These are phyloP conservation scores for Saccostrea cuccullata DNA, from an alignment of 1,140 invertebrate species.

Conservation along the genomic window DNA sequence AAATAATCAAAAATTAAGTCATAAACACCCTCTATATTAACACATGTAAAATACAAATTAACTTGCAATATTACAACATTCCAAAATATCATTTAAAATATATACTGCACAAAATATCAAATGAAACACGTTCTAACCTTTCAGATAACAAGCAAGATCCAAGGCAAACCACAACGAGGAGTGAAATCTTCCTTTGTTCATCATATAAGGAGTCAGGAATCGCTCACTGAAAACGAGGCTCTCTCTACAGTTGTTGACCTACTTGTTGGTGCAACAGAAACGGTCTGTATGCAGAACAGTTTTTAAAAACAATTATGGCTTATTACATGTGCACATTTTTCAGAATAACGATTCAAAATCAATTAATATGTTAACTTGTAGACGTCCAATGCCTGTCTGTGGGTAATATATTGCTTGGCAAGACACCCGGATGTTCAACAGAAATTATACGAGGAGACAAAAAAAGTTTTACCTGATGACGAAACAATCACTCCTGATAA, in stretches of 20 bases:
- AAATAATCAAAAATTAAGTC: too few relatives aligned
- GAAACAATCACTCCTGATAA: constrained; percentile 82
- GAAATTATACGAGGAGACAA: constrained; percentile 82
- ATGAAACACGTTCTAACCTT: constrained; percentile 61
- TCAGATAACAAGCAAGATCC: not conserved
- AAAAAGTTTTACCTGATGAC: constrained; percentile 56
- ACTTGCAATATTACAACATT: too few relatives aligned
- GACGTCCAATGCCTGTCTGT: constrained; percentile 90
- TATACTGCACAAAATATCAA: constrained; percentile 20
- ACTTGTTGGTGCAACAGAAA: constrained; percentile 77
- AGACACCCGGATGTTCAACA: constrained; percentile 84
- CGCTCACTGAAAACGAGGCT: constrained; percentile 70
- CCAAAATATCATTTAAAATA: too few relatives aligned
- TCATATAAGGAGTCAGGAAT: constrained; percentile 70
- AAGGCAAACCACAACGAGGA: constrained; percentile 12
- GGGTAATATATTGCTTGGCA: constrained; percentile 90
- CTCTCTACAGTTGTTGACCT: constrained; percentile 73
- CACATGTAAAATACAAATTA: too few relatives aligned
- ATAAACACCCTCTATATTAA: too few relatives aligned
- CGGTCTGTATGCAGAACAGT: constrained; percentile 59
- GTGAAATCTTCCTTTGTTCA: constrained; percentile 69
- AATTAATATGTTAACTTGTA: constrained; percentile 75
- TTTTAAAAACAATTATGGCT: too few relatives aligned
- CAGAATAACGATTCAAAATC: too few relatives aligned
- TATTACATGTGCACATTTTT: too few relatives aligned